Evolutionary conservation across 2,797 vertebrate genomes (phyloP), one percentile per base, ranked within the genome.

Genomic region (Halcyon chelicuti): DNA sequence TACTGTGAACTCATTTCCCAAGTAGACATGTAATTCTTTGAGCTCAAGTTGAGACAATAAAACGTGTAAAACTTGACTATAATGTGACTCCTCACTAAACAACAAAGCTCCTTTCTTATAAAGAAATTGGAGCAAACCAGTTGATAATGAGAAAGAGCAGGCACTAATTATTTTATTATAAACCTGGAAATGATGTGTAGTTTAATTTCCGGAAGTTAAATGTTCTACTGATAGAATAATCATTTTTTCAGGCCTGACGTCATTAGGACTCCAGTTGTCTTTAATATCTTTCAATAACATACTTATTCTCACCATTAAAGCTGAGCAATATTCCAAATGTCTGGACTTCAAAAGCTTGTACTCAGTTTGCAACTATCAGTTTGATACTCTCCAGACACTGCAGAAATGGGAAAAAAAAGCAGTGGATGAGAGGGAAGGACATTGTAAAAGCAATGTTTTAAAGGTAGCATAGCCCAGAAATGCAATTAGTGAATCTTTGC

Each of bases 101-200:
- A 9, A 93, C 93, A 96, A 94, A 95, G 74, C 33, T 31, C 54
- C 74, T 95, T 95, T 96, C 86, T 91, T 54, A 68, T 16, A 74
- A 79, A 86, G 84, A 95, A 95, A 91, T 63, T 29, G 54, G 66
- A 95, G 90, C 47, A 91, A 96, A 81, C 73, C 58, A 81, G 46
- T 73, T 3, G 9, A 92, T 91, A 96, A 96, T 63, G 78, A 81
- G 90, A 84, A 95, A 89, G 44, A 46, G 35, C 26, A 90, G 76
- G 68, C 90, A 93, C 54, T 94, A 95, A 96, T 94, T 97, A 96
- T 92, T 94, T 96, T 94, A 93, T 93, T 93, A 91, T 37, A 94
- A 91, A 94, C 89, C 88, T 96, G 72, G 65, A 96, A 96, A 89
- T 76, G 2, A 80, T 61, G 62, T 46, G 57, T 96, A 86, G 95